Base-by-base conservation (phyloP, 2,797 vertebrate genomes). In the Pangasius krempfi region DNA sequence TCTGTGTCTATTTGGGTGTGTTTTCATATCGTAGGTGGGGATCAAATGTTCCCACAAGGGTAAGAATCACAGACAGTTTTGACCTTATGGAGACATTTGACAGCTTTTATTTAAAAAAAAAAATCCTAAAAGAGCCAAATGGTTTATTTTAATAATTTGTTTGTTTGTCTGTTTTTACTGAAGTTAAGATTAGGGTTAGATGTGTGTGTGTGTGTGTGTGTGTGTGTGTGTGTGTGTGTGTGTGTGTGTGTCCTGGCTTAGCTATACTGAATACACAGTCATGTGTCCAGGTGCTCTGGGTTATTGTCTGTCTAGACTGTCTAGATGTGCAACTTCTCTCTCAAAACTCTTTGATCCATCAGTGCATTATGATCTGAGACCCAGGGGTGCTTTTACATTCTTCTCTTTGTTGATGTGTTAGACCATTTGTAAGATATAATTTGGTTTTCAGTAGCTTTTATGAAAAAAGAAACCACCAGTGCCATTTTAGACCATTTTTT, bases 261-360 rank as follows among this genome's bases (percentile, higher is more conserved):
- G 50, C 30, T 85, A 76, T 20, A 37, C 64, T 75, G 9, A 73
- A 83, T 62, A 40, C 70, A 76, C 58, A 64, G 44, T 64, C 22
- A 75, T 68, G 44, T 76, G 75, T 79, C 27, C 86, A 89, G 88
- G 68, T 87, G 88, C 68, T 80, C 60, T 87, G 22, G 50, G 54
- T 80, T 70, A 72, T 82, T 89, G 86, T 91, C 75, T 89, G 86
- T 85, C 68, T 86, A 89, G 68, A 89, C 58, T 81, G 82, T 78
- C 73, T 87, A 81, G 27, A 85, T 60, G 84, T 58, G 25, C 70
- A 56, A 79, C 14, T 37, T 90, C 52, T 81, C 58, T 72, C 81
- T 80, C 58, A 75, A 22, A 62, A 27, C n/a, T 86, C 86, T 86
- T 87, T 89, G 85, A 89, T 89, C 85, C 86, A 79, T 66, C 58